A percentile compares a stretch with the other conserved stretches of the same genome.
These are phyloP conservation scores for Epicampocera succincta DNA, from an alignment of 2,888 invertebrate genomes.

Conservation along the genomic window DNA sequence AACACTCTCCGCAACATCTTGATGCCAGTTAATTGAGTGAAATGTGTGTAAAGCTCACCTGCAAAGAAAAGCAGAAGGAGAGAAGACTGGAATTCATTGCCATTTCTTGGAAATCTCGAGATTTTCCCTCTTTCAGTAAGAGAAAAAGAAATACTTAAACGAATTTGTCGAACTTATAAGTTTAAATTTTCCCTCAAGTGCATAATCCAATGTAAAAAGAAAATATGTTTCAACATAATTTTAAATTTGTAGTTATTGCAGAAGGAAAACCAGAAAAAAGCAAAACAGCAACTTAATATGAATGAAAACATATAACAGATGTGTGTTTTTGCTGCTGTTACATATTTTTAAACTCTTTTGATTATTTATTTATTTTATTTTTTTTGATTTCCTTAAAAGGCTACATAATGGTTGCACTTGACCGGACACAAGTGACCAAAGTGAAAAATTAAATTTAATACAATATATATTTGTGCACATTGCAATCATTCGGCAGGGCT, in stretches of 20 bases:
- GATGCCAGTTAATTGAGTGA: constrained; percentile 6
- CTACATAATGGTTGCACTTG: constrained; percentile 55
- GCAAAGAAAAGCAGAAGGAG: constrained; percentile 15
- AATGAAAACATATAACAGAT: neutral
- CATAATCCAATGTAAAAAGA: neutral
- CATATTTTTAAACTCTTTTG: constrained; percentile 3
- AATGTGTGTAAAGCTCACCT: constrained; percentile 31
- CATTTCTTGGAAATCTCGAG: no score
- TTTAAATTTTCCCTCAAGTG: constrained; percentile 1
- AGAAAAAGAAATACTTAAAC: neutral
- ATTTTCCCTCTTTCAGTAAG: no score
- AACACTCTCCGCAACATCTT: constrained; percentile 23
- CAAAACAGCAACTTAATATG: no score
- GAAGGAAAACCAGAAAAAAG: no score
- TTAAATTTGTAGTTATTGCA: no score
- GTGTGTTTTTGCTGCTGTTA: no score
- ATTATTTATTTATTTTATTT: constrained; percentile 7
- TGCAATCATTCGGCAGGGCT: neutral
- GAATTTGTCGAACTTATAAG: neutral
- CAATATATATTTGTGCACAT: constrained; percentile 21
- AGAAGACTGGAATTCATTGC: neutral
- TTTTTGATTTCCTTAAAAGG: constrained; percentile 51
- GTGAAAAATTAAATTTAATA: neutral
- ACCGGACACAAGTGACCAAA: constrained; percentile 45
- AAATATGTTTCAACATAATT: constrained; percentile 2